Conservation (phyloP, 2,888 invertebrate species). For the Rhamnusium bicolor region DNA sequence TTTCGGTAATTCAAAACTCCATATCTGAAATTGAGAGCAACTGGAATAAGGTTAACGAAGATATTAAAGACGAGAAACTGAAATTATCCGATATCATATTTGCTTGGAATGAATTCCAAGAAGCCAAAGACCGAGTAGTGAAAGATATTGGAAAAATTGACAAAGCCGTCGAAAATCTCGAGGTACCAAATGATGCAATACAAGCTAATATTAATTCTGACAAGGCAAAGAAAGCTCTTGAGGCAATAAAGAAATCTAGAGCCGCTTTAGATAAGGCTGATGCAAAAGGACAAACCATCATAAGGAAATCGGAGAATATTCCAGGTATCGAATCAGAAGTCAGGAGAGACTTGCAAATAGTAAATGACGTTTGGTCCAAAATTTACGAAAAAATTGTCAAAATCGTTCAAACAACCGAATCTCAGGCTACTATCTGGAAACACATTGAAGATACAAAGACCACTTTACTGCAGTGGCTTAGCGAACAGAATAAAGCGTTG, state of each 20-base stretch:
- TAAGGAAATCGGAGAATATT: constrained; percentile 80
- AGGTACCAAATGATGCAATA: constrained; percentile 81
- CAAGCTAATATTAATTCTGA: constrained; percentile 82
- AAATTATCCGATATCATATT: constrained; percentile 82
- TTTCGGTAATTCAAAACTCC: constrained; percentile 85
- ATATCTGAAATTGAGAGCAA: constrained; percentile 84
- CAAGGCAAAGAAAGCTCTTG: constrained; percentile 83
- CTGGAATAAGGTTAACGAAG: constrained; percentile 86
- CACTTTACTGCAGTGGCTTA: constrained; percentile 88
- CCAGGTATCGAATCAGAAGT: constrained; percentile 78
- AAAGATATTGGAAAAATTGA: constrained; percentile 81
- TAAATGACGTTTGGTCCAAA: constrained; percentile 81
- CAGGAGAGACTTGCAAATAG: constrained; percentile 76
- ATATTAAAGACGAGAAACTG: constrained; percentile 82
- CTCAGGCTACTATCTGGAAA: constrained; percentile 93
- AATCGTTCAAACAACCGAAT: constrained; percentile 86
- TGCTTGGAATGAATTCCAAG: constrained; percentile 83
- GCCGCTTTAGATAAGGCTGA: constrained; percentile 85
- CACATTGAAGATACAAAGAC: constrained; percentile 91
- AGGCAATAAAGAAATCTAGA: constrained; percentile 83
- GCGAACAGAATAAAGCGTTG: constrained; percentile 85
- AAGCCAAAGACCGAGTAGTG: constrained; percentile 80
- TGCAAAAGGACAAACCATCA: constrained; percentile 80
- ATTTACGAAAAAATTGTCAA: constrained; percentile 82
- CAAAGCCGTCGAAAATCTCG: constrained; percentile 77